Evolutionary conservation across 2,888 invertebrate genomes (phyloP).

Genomic region (Panopea generosa): DNA sequence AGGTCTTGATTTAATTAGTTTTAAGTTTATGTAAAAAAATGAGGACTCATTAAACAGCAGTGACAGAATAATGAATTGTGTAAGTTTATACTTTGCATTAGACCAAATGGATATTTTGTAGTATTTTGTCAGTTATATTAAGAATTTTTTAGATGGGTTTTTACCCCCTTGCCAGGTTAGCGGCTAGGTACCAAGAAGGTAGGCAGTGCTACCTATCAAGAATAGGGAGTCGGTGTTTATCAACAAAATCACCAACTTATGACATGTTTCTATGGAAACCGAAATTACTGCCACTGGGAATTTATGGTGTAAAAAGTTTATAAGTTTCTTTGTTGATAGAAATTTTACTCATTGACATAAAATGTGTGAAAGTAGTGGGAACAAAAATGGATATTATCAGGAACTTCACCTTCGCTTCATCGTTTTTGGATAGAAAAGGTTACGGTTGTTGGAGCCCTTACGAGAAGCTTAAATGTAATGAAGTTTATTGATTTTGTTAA

Average conservation of each 20-base stretch:
- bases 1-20: no score
- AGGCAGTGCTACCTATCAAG: constrained; percentile 48
- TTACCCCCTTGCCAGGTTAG: constrained; percentile 6
- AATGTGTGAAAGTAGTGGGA: constrained; percentile 25
- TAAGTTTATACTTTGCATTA: no score
- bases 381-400: constrained; percentile 30
- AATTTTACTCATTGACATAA: constrained; percentile 46
- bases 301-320: constrained; percentile 59
- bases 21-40: no score
- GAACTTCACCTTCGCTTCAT: constrained; percentile 1
- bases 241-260: constrained; percentile 64
- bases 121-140: no score
- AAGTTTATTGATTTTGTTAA: background rate
- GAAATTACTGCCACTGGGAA: constrained; percentile 63
- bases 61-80: no score
- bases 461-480: background rate
- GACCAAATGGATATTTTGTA: no score
- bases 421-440: background rate
- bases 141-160: no score
- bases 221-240: constrained; percentile 52
- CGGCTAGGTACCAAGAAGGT: constrained; percentile 4
- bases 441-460: constrained; percentile 14
- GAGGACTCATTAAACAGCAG: no score
- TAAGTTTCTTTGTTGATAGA: constrained; percentile 66
- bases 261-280: constrained; percentile 65